These are phyloP conservation scores for Acanthosepion pharaonis DNA, from an alignment of 2,888 invertebrate genomes.

Conservation along the genomic window DNA sequence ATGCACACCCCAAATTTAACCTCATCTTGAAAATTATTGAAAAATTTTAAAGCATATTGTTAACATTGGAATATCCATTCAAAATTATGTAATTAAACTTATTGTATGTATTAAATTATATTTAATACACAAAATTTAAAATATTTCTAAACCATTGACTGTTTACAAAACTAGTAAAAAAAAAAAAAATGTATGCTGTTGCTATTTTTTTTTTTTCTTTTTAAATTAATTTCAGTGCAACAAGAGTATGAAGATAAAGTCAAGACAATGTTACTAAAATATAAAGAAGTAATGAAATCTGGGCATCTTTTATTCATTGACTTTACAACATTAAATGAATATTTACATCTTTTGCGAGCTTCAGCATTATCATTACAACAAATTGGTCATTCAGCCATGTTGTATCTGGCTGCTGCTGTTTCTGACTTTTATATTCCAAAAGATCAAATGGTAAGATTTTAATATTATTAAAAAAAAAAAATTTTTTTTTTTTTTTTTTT, in stretches of 20 bases:
- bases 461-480: neutral
- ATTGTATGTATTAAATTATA: no score
- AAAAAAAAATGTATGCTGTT: no score
- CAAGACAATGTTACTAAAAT: constrained; percentile 79
- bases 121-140: no score
- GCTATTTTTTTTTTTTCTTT: no score
- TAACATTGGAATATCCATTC: no score
- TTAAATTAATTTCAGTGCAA: constrained; percentile 1
- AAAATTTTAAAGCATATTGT: no score
- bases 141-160: no score
- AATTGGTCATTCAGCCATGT: constrained; percentile 82
- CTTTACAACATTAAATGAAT: constrained; percentile 88
- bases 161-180: no score
- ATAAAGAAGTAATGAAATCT: constrained; percentile 49
- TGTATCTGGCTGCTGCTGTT: constrained; percentile 98
- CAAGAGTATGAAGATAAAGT: constrained; percentile 42
- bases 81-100: no score
- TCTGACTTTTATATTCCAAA: constrained; percentile 98
- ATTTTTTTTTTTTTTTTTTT: no score
- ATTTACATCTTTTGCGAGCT: constrained; percentile 90
- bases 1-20: no score
- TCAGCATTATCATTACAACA: constrained; percentile 85
- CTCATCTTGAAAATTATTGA: no score
- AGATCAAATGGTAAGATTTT: constrained; percentile 85
- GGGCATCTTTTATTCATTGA: constrained; percentile 75